Base-by-base conservation (phyloP, 1,140 invertebrate species). In the Sarcophaga bullata region DNA sequence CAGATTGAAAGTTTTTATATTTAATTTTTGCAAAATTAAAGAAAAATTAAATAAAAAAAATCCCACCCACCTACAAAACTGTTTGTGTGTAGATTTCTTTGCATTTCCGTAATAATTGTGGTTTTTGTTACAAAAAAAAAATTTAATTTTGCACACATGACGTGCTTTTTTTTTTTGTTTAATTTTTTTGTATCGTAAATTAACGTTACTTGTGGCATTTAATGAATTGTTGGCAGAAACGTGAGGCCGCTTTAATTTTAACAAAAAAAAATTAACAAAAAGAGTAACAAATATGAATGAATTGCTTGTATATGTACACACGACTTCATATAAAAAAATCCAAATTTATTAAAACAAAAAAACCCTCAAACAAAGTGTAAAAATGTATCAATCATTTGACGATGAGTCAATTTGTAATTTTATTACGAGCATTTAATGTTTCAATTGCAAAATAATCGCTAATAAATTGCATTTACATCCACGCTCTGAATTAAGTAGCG, bases 31-130 rank as follows among this genome's bases (percentile, higher is more conserved):
- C 11, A 4, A n/a, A 5, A 37, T 47, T 13, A 48, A 11, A 73
- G 8, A 8, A 37, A 37, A 73, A 37, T 73, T n/a, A n/a, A n/a
- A n/a, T n/a, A n/a, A n/a, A n/a, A 25, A 75, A 75, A 75, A 48
- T 48, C 37, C 73, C 73, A 75, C 73, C 73, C 73, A 49, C 73
- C 73, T n/a, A 75, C 73, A 49, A 13, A 75, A 75, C 47, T 17
- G 15, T 68, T n/a, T n/a, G 17, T 75, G 47, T 48, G 46, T 75
- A 75, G 47, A 47, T n/a, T 75, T 37, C n/a, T 75, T 75, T 37
- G 73, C 73, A 75, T 75, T 75, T 75, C 73, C 73, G 73, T 49
- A 75, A 15, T 75, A 75, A 47, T 75, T 75, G 37, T 75, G 73
- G 37, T 47, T 47, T 72, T 48, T 48, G 19, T 47, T 49, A 47